phyloP scores from a whole-genome alignment of 2,113 vertebrate genomes.

The Podilymbus podiceps region DNA sequence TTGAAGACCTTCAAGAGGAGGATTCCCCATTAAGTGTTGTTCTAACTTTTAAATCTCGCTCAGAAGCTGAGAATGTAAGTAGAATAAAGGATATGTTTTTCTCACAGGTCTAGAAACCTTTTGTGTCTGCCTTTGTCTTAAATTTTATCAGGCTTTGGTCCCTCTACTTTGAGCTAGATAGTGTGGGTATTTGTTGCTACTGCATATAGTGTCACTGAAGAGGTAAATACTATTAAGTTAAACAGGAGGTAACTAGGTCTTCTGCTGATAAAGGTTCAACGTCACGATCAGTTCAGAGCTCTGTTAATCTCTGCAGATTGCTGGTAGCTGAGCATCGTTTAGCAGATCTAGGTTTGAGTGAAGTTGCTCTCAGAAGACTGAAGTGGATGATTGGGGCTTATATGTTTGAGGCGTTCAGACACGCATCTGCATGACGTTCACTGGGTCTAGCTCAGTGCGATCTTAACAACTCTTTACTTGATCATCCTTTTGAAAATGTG shows the following conservation, averaged over 20 bases:
- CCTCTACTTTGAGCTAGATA: not conserved
- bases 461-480: not conserved
- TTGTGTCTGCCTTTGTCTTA: not conserved
- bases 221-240: no score
- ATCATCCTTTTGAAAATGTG: not conserved
- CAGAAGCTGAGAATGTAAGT: constrained; percentile 89
- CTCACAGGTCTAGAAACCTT: not conserved
- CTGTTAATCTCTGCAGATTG: no score
- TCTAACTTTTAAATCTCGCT: constrained; percentile 87
- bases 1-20: constrained; percentile 87
- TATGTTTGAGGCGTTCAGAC: not conserved
- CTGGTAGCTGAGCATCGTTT: not conserved
- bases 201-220: not conserved
- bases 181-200: not conserved
- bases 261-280: fast-evolving
- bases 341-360: not conserved
- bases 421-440: fast-evolving
- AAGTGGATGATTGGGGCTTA: not conserved
- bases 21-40: constrained; percentile 83
- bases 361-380: not conserved
- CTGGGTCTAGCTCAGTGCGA: not conserved
- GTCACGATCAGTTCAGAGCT: not conserved
- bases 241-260: not conserved
- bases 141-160: not conserved
- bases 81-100: not conserved